Evolutionary conservation across 1,140 invertebrate genomes (phyloP).

Genomic region (Hyles vespertilio): DNA sequence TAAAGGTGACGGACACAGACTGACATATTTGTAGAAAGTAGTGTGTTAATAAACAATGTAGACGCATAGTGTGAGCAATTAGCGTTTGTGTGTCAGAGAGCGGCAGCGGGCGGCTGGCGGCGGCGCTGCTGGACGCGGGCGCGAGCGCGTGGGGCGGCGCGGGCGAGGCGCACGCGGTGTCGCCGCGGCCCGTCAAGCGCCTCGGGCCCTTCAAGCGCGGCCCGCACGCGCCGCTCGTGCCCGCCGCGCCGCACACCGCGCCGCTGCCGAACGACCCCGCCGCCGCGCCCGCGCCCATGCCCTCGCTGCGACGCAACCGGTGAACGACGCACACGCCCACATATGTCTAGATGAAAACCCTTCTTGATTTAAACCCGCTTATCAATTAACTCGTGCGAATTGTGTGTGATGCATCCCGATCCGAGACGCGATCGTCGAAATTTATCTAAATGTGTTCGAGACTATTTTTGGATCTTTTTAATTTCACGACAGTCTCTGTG

Average conservation of each 20-base stretch:
- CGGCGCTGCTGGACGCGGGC: slow-evolving; percentile 57
- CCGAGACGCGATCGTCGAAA: no score
- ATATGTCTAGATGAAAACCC: neutral
- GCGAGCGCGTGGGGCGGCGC: slow-evolving; percentile 35
- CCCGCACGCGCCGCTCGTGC: slow-evolving; percentile 19
- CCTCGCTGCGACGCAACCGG: slow-evolving; percentile 38
- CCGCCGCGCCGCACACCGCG: slow-evolving; percentile 24
- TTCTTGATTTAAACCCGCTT: no score
- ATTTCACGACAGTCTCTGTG: no score
- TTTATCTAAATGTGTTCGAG: no score
- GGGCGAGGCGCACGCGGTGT: slow-evolving; percentile 50
- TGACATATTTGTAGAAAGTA: no score
- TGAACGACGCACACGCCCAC: slow-evolving; percentile 25
- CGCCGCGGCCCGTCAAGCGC: slow-evolving; percentile 62
- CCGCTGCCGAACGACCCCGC: slow-evolving; percentile 29
- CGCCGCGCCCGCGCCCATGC: slow-evolving; percentile 17
- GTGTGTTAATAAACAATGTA: no score
- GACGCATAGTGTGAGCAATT: no score
- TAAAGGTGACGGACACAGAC: no score
- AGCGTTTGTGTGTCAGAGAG: slow-evolving; percentile 32
- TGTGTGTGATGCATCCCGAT: no score
- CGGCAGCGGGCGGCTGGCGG: slow-evolving; percentile 48
- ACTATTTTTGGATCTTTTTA: no score
- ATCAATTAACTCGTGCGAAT: no score
- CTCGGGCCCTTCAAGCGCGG: slow-evolving; percentile 66